Evolutionary conservation across 1,140 invertebrate species (phyloP), one percentile per base, ranked within the genome.

Genomic region (Drosophila orena): DNA sequence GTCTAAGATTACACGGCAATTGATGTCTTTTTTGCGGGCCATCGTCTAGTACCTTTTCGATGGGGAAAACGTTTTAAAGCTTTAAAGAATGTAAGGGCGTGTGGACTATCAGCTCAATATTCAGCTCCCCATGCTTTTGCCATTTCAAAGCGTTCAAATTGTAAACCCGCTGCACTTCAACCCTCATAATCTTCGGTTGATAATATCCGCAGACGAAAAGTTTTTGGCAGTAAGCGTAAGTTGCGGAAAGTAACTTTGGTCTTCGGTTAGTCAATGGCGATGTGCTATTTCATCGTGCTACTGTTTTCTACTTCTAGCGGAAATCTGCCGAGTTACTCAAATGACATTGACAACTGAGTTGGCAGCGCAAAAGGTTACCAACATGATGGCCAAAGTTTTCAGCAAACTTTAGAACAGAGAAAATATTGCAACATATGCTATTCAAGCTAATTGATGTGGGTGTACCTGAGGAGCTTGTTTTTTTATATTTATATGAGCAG

Each of bases 1-100:
- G 55, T 81, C 81, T 81, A 75, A 85, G 80, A 85, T 81, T 86
- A 74, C 81, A 65, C 64, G 81, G 56, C 81, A 81, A 86, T 86
- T 85, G 77, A 86, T 85, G 81, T 86, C 73, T 81, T 85, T 80
- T 66, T 84, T 66, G 47, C 27, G 17, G 62, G 10, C 47, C n/a
- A 38, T 35, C 46, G 40, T 56, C 74, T 72, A 79, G 85, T 80
- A 80, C 77, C 62, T 60, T 69, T 62, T 62, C 40, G 42, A 54
- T 52, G 68, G 68, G 62, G 52, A 86, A 85, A 86, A 66, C 72
- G 57, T 47, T 70, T 59, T 55, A 38, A 50, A 53, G 66, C 42
- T 65, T 69, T 65, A 62, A 77, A 64, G 64, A 59, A 58, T 60
- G 44, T 46, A 66, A n/a, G n/a, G n/a, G n/a, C n/a, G n/a, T n/a